phyloP scores from a whole-genome alignment of 2,113 vertebrate species.

The Paratilapia polleni region DNA sequence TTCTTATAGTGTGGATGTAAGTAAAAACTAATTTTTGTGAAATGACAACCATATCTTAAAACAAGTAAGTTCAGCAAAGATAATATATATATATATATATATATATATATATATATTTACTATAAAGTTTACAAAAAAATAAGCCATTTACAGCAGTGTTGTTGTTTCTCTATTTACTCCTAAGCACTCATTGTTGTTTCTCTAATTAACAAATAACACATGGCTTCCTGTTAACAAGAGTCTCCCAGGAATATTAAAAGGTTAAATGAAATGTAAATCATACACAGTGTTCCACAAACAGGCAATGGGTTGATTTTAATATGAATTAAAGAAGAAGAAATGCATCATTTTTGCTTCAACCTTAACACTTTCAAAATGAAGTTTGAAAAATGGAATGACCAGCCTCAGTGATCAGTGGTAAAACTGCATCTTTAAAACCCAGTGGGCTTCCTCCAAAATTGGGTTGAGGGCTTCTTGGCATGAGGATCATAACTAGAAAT shows the following conservation, averaged over 20 bases:
- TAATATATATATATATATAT: too few species aligned
- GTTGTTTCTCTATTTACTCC: background rate
- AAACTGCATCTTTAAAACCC: conserved; percentile 29
- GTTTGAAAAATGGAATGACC: conserved; percentile 24
- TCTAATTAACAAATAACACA: background rate
- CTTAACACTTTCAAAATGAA: background rate
- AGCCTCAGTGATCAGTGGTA: conserved; percentile 27
- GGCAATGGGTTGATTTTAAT: background rate
- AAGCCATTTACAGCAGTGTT: background rate
- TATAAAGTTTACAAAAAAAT: background rate
- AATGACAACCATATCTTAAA: background rate
- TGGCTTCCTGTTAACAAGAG: background rate
- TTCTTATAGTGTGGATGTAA: too few species aligned
- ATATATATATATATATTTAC: background rate
- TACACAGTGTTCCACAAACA: background rate
- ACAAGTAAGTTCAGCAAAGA: background rate
- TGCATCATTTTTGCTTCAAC: conserved; percentile 6
- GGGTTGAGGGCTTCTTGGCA: background rate
- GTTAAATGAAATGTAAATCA: conserved; percentile 1
- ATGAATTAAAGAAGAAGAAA: background rate
- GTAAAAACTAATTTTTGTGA: too few species aligned
- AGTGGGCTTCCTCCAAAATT: background rate
- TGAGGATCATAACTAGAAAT: background rate
- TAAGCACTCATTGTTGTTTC: background rate
- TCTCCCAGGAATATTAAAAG: background rate